Base-by-base conservation (phyloP, 1,140 invertebrate species). In the Ganaspis sp. region DNA sequence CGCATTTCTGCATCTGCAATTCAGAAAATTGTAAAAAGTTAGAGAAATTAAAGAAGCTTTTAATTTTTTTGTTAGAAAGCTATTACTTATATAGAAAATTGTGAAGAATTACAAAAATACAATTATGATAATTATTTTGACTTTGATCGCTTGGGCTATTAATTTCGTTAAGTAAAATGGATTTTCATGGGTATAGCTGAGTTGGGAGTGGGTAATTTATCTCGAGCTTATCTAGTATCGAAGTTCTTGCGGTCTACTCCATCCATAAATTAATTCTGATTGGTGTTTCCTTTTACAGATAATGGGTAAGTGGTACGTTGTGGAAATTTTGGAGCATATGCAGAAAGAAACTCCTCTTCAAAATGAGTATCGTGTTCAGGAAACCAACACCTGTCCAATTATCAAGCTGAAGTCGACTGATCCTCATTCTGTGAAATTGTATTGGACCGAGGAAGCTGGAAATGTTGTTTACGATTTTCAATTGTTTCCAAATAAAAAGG, bases 271-370 rank as follows among this genome's bases (percentile, higher is more conserved):
- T 64, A 29, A 64, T 38, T 73, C 40, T 58, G 72, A 64, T 29
- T 26, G 58, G 58, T 64, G 23, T 64, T 77, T 71, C 70, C 64
- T 64, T 69, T 87, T 85, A 53, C 85, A 88, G 87, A 87, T 87
- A 84, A 86, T 87, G 85, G 86, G 85, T 54, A 88, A 87, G 40
- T 88, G 87, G 87, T 88, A 88, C 82, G 85, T 87, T 38, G 84
- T 88, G 19, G 86, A 88, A 76, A 74, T 87, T 45, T 40, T 88
- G 78, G 81, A 87, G 40, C 87, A 88, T 74, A 26, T 64, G 26
- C 58, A 64, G 58, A 26, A 86, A 70, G 53, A 8, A 5, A 23
- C 78, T 83, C 9, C 79, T 80, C 3, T 64, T 38, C 42, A 83
- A 80, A 38, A 69, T 72, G 8, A 49, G 9, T 70, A 75, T 9